Percentiles rank a stretch among this genome's conserved stretches.
Evolutionary conservation across 2,113 vertebrate species (phyloP).

Genomic region (Perca flavescens): DNA sequence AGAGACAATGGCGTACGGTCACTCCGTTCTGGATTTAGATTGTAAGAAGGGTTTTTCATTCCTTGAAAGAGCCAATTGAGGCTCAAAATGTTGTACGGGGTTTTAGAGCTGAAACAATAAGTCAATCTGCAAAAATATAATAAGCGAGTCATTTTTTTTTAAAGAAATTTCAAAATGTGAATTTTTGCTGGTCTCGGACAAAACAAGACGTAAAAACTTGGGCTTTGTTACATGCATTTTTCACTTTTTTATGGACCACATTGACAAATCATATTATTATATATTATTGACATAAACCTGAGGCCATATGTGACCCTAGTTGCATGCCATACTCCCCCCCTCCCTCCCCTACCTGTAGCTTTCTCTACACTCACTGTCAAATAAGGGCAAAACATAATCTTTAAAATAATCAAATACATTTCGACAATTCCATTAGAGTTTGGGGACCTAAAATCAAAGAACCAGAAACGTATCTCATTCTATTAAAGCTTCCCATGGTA

Average conservation of each 20-base stretch:
- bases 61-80: not conserved
- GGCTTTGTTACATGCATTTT: not conserved
- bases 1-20: not conserved
- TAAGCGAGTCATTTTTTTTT: not conserved
- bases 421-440: not conserved
- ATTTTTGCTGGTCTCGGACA: not conserved
- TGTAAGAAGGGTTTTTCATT: not conserved
- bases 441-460: not conserved
- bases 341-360: not conserved
- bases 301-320: not conserved
- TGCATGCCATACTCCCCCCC: not conserved
- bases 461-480: conserved; percentile 2
- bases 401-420: not conserved
- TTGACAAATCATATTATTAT: too few species aligned
- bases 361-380: not conserved
- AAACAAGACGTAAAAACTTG: not conserved
- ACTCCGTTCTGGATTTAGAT: not conserved
- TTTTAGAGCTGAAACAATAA: too few species aligned
- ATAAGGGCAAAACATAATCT: too few species aligned
- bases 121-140: not conserved
- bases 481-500: not conserved
- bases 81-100: not conserved
- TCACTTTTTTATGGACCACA: not conserved
- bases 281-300: too few species aligned
- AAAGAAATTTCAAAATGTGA: not conserved